Conservation (phyloP, 2,797 vertebrate species). For the Acanthurus tractus region DNA sequence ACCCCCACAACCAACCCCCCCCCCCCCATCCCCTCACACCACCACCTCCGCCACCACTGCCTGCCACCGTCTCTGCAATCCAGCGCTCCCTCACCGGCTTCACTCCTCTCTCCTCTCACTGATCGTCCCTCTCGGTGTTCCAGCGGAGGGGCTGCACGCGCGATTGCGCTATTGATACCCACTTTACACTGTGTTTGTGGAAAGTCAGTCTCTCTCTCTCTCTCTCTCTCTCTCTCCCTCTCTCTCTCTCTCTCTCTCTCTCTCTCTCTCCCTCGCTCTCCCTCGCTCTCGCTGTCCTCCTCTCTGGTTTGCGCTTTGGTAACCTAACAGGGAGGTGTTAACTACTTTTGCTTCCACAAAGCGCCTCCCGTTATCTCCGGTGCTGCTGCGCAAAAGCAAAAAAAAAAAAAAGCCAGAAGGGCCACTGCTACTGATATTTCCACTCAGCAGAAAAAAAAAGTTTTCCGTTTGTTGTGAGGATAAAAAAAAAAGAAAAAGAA, state of each 20-base stretch:
- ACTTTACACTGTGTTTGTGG: constrained; percentile 66
- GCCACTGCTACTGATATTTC: constrained; percentile 56
- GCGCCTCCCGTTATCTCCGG: constrained; percentile 83
- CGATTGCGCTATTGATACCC: constrained; percentile 72
- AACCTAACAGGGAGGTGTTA: constrained; percentile 85
- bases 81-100: constrained; percentile 69
- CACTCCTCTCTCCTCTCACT: constrained; percentile 65
- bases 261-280: constrained; percentile 20
- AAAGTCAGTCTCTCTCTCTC: constrained; percentile 61
- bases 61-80: constrained; percentile 71
- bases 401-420: constrained; percentile 62
- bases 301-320: constrained; percentile 63
- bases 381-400: constrained; percentile 68
- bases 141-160: constrained; percentile 68
- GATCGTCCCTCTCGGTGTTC: constrained; percentile 72
- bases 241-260: constrained; percentile 43
- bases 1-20: constrained; percentile 12
- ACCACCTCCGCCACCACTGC: constrained; percentile 46
- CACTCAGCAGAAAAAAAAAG: constrained; percentile 72
- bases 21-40: constrained; percentile 35
- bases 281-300: constrained; percentile 36
- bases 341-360: constrained; percentile 82
- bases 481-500: too few relatives aligned
- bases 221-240: constrained; percentile 29
- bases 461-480: constrained; percentile 80